Evolutionary conservation across 2,797 vertebrate genomes (phyloP).

Genomic region (Nasua narica): DNA sequence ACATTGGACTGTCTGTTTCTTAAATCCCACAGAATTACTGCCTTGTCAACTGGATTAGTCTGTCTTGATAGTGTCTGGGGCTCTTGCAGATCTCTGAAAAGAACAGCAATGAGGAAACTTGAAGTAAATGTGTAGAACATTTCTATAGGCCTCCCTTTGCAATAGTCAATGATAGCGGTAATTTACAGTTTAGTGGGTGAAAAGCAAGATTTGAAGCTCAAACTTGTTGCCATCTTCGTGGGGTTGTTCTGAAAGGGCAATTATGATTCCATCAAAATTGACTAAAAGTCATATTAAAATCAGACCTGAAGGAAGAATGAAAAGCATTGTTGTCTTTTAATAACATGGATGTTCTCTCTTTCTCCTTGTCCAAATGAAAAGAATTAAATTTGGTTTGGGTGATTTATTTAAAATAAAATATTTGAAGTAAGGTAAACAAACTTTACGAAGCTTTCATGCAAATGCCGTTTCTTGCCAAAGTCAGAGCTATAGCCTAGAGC

Average conservation of each 20-base stretch:
- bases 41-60: neutral
- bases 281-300: neutral
- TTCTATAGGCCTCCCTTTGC: neutral
- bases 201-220: neutral
- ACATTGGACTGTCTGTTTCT: neutral
- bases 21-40: neutral
- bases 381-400: conserved; percentile 36
- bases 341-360: neutral
- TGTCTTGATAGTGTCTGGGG: neutral
- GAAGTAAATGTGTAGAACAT: neutral
- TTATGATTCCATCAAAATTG: neutral
- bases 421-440: conserved; percentile 53
- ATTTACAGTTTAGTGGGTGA: neutral
- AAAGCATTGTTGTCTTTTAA: neutral
- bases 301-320: neutral
- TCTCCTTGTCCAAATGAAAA: conserved; percentile 30
- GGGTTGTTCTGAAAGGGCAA: neutral
- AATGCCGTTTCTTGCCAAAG: neutral
- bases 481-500: neutral
- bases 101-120: neutral
- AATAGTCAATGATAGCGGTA: neutral
- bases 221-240: neutral
- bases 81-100: neutral
- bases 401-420: conserved; percentile 60
- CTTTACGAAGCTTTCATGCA: neutral